These are phyloP conservation scores for Herminia tarsipennalis DNA, from an alignment of 2,888 invertebrate species.

Conservation along the genomic window DNA sequence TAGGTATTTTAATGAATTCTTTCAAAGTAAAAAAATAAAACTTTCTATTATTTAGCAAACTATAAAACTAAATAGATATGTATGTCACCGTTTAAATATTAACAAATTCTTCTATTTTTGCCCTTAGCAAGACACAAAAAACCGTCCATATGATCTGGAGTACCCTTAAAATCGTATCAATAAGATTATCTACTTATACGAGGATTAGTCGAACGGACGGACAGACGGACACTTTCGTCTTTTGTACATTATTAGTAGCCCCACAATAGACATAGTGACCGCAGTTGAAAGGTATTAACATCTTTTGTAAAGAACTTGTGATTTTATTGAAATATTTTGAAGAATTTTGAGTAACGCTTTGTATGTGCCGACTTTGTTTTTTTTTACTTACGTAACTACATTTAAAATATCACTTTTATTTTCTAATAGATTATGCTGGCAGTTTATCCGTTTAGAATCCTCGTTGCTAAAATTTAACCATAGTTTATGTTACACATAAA, in stretches of 20 bases:
- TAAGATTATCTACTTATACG: constrained; percentile 22
- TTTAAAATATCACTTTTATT: too few species aligned
- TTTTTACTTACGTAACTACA: not conserved
- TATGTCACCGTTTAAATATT: too few species aligned
- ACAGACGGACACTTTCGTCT: constrained; percentile 23
- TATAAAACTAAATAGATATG: not conserved
- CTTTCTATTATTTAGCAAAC: too few species aligned
- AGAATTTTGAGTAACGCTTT: constrained; percentile 3
- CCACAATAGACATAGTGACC: constrained; percentile 29
- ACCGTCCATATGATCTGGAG: constrained; percentile 5
- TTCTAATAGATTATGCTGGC: too few species aligned
- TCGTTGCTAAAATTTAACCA: too few species aligned
- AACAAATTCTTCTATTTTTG: too few species aligned
- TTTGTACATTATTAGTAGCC: constrained; percentile 24
- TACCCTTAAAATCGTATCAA: constrained; percentile 14
- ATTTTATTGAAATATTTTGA: constrained; percentile 33
- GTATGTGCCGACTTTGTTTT: not conserved
- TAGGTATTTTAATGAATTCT: too few species aligned
- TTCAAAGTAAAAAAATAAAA: too few species aligned
- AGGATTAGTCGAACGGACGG: constrained; percentile 30
- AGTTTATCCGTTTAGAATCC: too few species aligned
- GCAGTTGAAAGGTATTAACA: constrained; percentile 25
- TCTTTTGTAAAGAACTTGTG: constrained; percentile 29
- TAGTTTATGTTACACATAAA: too few species aligned
- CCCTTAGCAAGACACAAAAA: constrained; percentile 7